phyloP scores from a whole-genome alignment of 2,797 vertebrate genomes.

The Acridotheres tristis region DNA sequence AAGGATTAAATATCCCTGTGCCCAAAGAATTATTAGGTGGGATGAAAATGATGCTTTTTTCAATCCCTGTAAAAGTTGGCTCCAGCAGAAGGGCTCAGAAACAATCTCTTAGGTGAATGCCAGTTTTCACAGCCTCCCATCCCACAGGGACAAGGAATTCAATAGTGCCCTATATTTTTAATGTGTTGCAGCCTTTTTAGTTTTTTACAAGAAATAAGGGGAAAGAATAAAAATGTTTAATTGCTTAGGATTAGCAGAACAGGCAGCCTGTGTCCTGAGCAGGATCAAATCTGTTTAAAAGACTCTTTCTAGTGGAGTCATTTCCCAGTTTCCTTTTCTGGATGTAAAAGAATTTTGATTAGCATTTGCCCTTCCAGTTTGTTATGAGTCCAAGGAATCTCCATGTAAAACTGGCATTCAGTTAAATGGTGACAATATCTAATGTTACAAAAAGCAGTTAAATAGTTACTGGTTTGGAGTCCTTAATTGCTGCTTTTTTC shows the following conservation, averaged over 20 bases:
- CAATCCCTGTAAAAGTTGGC: neutral
- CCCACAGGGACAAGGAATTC: conserved; percentile 40
- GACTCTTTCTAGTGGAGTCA: conserved; percentile 33
- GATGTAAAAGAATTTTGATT: conserved; percentile 42
- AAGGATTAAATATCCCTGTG: neutral
- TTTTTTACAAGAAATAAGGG: conserved; percentile 47
- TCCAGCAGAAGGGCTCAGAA: conserved; percentile 16
- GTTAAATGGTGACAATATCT: neutral
- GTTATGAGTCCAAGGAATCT: conserved; percentile 21
- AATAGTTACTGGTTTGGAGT: neutral
- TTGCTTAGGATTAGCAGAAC: conserved; percentile 49
- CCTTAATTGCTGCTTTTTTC: neutral
- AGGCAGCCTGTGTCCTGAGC: conserved; percentile 24
- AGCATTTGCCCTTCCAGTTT: conserved; percentile 20
- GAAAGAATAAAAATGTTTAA: conserved; percentile 51
- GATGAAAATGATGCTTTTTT: conserved; percentile 18
- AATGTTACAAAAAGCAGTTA: neutral
- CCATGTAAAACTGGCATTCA: neutral
- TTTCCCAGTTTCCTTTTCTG: conserved; percentile 51
- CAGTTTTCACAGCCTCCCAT: conserved; percentile 56
- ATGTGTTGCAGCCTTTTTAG: conserved; percentile 29
- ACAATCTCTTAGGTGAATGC: conserved; percentile 36
- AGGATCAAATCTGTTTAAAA: conserved; percentile 25
- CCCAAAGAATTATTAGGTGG: conserved; percentile 35
- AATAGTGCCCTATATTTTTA: conserved; percentile 46